Base-by-base conservation (phyloP, 2,113 vertebrate species). In the Dasypus novemcinctus region DNA sequence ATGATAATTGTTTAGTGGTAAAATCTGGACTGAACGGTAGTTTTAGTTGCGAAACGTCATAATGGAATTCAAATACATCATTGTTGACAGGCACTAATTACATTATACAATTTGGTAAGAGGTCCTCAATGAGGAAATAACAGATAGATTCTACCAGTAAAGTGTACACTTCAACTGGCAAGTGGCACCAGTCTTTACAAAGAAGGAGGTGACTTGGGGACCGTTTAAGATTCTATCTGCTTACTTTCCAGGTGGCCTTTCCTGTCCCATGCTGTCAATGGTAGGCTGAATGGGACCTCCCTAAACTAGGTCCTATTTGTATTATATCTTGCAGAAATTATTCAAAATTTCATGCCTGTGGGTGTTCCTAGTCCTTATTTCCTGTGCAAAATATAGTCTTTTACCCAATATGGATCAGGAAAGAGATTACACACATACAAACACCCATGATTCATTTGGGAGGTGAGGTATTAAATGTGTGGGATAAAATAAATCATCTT, bases 311-410 rank as follows among this genome's bases (percentile, higher is more conserved):
- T 87, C 61, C 49, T 94, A 90, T 93, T 94, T 94, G 29, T 90
- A 72, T 61, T 69, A 92, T 68, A 97, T 85, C 92, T 94, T 95
- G 57, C 85, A 96, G 75, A 95, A 94, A 95, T 97, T 95, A 97
- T 95, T 96, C 57, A 97, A 94, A 78, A 91, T 87, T 92, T 82
- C 78, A 95, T 94, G 72, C 88, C 96, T 88, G 33, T 86, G 63
- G 96, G 90, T 90, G 31, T 97, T 97, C 88, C 93, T 92, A 95
- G 90, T 81, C 90, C 82, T 96, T 96, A 95, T 95, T 97, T 97
- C 91, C 93, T 97, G 81, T 74, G 61, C 71, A 94, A 95, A 59
- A 81, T 66, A 85, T 1, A 61, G 21, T 96, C n/a, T 93, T 89
- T 87, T 92, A 80, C 43, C 64, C 78, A 78, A 94, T 90, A 68